phyloP scores from a whole-genome alignment of 2,888 invertebrate species.

The Elysia crispata region DNA sequence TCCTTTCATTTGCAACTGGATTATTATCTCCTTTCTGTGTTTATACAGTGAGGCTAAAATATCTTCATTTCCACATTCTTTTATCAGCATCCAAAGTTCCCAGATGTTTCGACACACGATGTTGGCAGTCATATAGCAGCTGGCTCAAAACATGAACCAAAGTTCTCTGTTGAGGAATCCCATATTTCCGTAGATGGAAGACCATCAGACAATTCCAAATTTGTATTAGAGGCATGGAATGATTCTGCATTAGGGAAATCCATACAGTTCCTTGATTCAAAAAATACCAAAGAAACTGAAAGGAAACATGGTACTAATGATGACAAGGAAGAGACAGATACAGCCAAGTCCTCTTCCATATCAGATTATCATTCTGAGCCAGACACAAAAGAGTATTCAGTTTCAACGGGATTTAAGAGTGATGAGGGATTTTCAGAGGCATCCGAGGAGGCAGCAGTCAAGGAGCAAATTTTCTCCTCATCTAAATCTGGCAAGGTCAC shows the following conservation, averaged over 20 bases:
- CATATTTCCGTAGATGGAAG: too few species aligned
- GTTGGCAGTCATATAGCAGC: too few species aligned
- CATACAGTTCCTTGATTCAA: conserved; percentile 31
- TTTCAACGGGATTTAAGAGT: conserved; percentile 51
- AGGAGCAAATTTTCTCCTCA: neutral
- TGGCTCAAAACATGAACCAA: too few species aligned
- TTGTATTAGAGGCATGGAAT: neutral
- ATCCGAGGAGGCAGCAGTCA: conserved; percentile 46
- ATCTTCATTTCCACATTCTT: too few species aligned
- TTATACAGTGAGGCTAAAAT: too few species aligned
- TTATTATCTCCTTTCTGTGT: too few species aligned
- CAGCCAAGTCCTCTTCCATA: conserved; percentile 27
- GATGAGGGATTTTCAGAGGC: conserved; percentile 56
- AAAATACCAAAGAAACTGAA: neutral
- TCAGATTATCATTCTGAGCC: conserved; percentile 41
- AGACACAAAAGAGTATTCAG: conserved; percentile 37
- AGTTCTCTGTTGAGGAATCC: too few species aligned
- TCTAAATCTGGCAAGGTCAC: too few species aligned
- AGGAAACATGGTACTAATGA: conserved; percentile 10
- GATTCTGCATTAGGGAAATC: conserved; percentile 20
- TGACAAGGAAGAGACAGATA: conserved; percentile 10
- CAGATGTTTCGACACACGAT: too few species aligned
- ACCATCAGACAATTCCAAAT: too few species aligned
- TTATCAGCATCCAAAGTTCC: too few species aligned
- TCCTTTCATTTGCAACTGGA: too few species aligned